Base-by-base conservation (phyloP, 1,140 invertebrate genomes). In the Drosophila kohkoa region DNA sequence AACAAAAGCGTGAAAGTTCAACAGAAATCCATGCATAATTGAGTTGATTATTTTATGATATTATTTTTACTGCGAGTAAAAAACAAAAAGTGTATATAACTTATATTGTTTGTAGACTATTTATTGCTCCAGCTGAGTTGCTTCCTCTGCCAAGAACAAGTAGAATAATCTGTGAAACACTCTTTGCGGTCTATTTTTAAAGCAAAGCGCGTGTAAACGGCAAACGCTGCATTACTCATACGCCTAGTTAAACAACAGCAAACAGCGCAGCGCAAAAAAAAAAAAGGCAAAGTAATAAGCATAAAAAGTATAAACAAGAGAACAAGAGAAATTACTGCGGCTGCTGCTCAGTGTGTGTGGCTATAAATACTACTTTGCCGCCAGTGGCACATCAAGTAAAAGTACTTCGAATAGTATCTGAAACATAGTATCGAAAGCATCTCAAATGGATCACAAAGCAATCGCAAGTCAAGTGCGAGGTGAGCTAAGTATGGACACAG, bases 381-480 rank as follows among this genome's bases (percentile, higher is more conserved):
- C 15, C 41, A 54, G 11, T 35, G 30, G 60, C 46, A 69, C 67
- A 25, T 25, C 20, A 25, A 25, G 20, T 25, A 25, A 48, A 28
- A 70, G 48, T 32, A 73, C 35, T 49, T 52, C 5, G 28, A 67
- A 75, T 68, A 66, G 51, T 65, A 65, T 65, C 49, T 43, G 16
- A 25, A 25, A 25, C 30, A 62, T 6, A 54, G 32, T 15, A 45
- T 54, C 35, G 58, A 81, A 38, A 67, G 54, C 69, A 70, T 48
- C 38, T 55, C 48, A 73, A 80, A 91, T 91, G 90, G 90, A 91
- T 91, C 89, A 91, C 79, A 90, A 91, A 77, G 86, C 77, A 79
- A 90, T 91, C 83, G 86, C 90, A 81, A 91, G 90, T 90, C 75
- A 91, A 91, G 90, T 91, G 90, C 90, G 90, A 91, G 90, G 90